Evolutionary conservation across 2,113 vertebrate genomes (phyloP).

Genomic region (Thamnaconus septentrionalis): DNA sequence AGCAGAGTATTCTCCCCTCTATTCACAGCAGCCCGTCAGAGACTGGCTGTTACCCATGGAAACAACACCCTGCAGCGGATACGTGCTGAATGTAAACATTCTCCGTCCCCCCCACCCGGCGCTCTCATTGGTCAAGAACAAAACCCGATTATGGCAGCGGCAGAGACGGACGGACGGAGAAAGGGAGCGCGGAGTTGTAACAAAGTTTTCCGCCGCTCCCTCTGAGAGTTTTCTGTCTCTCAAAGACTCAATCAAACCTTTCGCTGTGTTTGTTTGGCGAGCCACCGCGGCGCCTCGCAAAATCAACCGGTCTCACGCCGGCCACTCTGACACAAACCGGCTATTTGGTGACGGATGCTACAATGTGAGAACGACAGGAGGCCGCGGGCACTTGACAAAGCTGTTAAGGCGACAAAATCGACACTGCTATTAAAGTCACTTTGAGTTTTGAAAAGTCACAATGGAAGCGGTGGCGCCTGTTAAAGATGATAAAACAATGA

Average conservation of each 20-base stretch:
- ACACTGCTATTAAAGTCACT: slow-evolving; percentile 26
- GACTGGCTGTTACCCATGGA: slow-evolving; percentile 69
- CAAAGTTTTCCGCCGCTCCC: slow-evolving; percentile 68
- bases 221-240: slow-evolving; percentile 62
- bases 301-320: slow-evolving; percentile 56
- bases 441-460: slow-evolving; percentile 6
- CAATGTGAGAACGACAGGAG: slow-evolving; percentile 53
- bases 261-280: slow-evolving; percentile 70
- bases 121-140: slow-evolving; percentile 70
- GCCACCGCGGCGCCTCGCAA: slow-evolving; percentile 72
- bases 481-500: background rate
- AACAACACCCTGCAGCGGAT: slow-evolving; percentile 70
- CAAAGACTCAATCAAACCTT: slow-evolving; percentile 63
- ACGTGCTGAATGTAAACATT: slow-evolving; percentile 77
- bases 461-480: background rate
- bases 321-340: slow-evolving; percentile 58
- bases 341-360: slow-evolving; percentile 55
- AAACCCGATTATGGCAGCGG: slow-evolving; percentile 66
- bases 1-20: slow-evolving; percentile 73
- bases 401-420: slow-evolving; percentile 35
- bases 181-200: slow-evolving; percentile 60
- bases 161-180: slow-evolving; percentile 57
- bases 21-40: slow-evolving; percentile 70
- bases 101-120: slow-evolving; percentile 48
- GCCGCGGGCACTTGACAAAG: slow-evolving; percentile 51